Conservation (phyloP, 1,140 invertebrate genomes). For the Cydia strobilella region DNA sequence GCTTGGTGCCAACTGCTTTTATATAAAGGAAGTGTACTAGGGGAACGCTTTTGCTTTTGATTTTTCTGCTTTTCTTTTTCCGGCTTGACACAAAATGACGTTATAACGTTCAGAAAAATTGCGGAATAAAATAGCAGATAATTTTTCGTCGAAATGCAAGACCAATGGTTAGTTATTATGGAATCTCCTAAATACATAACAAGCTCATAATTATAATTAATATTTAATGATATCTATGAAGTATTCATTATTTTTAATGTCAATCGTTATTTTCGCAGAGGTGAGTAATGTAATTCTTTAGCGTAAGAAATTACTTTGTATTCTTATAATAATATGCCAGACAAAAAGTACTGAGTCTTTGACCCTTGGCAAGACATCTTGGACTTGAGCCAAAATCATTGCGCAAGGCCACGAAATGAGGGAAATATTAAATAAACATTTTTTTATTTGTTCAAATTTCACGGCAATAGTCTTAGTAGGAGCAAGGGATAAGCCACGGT, state of each 20-base stretch:
- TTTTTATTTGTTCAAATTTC: slow-evolving; percentile 39
- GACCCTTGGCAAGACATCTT: slow-evolving; percentile 72
- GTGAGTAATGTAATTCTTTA: background rate
- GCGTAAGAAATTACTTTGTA: background rate
- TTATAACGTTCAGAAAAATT: slow-evolving; percentile 48
- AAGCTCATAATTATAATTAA: no score
- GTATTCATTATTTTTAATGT: no score
- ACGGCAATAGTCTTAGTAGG: background rate
- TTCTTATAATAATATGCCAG: slow-evolving; percentile 54
- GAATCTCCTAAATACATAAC: no score
- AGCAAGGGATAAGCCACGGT: background rate
- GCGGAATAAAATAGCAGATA: slow-evolving; percentile 49
- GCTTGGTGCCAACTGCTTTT: slow-evolving; percentile 5
- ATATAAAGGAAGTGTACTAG: slow-evolving; percentile 40
- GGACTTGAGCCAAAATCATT: slow-evolving; percentile 67
- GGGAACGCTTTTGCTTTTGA: slow-evolving; percentile 34
- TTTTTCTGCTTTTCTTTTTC: slow-evolving; percentile 35
- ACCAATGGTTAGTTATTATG: background rate
- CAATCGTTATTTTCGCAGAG: background rate
- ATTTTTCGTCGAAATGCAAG: background rate
- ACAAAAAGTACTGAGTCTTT: slow-evolving; percentile 69
- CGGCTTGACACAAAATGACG: slow-evolving; percentile 22
- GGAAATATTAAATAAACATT: slow-evolving; percentile 58
- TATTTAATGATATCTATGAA: no score
- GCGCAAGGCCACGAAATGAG: slow-evolving; percentile 54